phyloP scores from a whole-genome alignment of 35 echinoderm and acorn worm species.

The Lytechinus variegatus region DNA sequence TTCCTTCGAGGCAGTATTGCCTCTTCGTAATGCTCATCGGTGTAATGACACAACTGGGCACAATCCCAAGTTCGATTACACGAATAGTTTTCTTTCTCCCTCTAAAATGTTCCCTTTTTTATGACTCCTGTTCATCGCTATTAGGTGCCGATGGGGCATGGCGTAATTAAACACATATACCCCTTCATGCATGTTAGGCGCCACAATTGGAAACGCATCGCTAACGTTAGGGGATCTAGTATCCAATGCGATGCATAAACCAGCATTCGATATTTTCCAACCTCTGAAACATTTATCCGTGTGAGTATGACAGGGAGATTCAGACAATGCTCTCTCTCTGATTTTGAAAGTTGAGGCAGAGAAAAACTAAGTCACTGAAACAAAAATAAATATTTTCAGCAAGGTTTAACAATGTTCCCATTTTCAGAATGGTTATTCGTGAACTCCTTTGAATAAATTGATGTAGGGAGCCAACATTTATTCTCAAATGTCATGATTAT shows the following conservation, averaged over 20 bases:
- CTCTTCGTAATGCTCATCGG: background rate
- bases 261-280: too few species aligned
- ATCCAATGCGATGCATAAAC: background rate
- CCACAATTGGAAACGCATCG: background rate
- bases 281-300: too few species aligned
- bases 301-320: too few species aligned
- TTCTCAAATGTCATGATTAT: too few species aligned
- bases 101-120: background rate
- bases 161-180: constrained; percentile 2
- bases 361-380: too few species aligned
- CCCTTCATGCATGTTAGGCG: background rate
- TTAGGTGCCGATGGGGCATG: background rate
- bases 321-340: too few species aligned
- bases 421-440: too few species aligned
- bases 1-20: background rate
- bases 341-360: too few species aligned
- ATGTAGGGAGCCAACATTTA: too few species aligned
- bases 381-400: too few species aligned
- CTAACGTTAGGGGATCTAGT: background rate
- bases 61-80: background rate
- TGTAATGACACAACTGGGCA: background rate
- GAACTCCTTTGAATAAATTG: too few species aligned
- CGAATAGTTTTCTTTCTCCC: background rate
- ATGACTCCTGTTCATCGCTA: background rate
- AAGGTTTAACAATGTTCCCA: too few species aligned